Conservation (phyloP, 2,797 vertebrate genomes). For the Gephyroberyx darwinii region DNA sequence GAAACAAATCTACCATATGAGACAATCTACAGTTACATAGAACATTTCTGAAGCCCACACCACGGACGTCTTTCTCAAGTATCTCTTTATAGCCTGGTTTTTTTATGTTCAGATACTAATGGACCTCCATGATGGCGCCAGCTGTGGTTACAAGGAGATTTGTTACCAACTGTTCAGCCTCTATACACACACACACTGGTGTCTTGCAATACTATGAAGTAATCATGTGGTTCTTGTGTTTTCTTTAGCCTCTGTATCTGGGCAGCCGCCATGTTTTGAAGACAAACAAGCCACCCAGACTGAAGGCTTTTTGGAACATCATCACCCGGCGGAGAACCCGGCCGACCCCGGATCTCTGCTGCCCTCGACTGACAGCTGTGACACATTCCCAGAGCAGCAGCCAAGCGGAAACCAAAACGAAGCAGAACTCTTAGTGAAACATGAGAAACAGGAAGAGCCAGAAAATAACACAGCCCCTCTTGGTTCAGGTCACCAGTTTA, state of each 20-base stretch:
- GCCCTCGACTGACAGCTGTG: neutral
- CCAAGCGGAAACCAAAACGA: neutral
- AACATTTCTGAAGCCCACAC: no score
- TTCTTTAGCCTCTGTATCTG: slow-evolving; percentile 35
- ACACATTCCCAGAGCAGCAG: slow-evolving; percentile 36
- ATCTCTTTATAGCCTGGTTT: no score
- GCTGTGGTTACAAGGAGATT: no score
- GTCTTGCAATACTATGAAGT: neutral
- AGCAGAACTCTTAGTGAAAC: slow-evolving; percentile 57
- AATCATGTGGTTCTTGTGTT: slow-evolving; percentile 2
- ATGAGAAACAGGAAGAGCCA: slow-evolving; percentile 46
- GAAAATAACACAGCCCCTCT: slow-evolving; percentile 29
- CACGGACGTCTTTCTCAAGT: no score
- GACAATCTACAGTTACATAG: no score
- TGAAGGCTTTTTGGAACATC: slow-evolving; percentile 14
- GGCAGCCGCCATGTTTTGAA: slow-evolving; percentile 26
- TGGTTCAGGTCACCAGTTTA: slow-evolving; percentile 7
- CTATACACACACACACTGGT: neutral
- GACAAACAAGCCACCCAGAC: slow-evolving; percentile 8
- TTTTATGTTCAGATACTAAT: no score
- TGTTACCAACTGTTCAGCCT: no score
- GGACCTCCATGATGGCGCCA: no score
- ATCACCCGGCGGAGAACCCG: slow-evolving; percentile 6
- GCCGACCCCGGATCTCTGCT: neutral
- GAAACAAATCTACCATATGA: no score